A percentile compares a stretch with the other conserved stretches of the same genome.
Conservation (phyloP, 2,113 vertebrate genomes). For the Nannobrachium achirus region DNA sequence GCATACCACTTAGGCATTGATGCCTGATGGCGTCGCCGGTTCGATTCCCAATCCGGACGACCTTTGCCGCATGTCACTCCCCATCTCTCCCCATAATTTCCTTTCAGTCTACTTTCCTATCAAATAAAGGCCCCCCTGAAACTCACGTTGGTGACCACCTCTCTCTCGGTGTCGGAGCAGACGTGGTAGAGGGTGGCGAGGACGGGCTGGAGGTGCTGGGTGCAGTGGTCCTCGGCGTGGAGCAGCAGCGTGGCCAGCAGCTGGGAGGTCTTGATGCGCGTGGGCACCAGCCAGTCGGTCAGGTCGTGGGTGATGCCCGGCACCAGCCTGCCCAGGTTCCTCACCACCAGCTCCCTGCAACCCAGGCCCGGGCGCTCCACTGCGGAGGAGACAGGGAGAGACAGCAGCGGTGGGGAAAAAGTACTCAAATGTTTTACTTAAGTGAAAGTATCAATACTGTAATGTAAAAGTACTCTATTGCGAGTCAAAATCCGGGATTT, state of each 20-base stretch:
- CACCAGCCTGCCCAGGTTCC: conserved; percentile 89
- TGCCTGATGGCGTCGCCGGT: too few relatives aligned
- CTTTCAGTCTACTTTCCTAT: too few relatives aligned
- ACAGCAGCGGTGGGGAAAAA: neutral
- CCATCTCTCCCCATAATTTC: too few relatives aligned
- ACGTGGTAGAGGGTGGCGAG: conserved; percentile 84
- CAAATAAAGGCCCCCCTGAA: neutral
- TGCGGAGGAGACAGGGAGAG: conserved; percentile 45
- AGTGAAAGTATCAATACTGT: too few relatives aligned
- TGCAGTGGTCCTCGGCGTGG: conserved; percentile 90
- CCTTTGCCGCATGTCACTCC: too few relatives aligned
- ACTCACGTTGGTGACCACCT: conserved; percentile 87
- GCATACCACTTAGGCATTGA: too few relatives aligned
- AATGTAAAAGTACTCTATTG: too few relatives aligned
- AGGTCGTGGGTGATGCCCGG: conserved; percentile 87
- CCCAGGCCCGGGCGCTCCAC: conserved; percentile 87
- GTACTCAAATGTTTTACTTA: too few relatives aligned
- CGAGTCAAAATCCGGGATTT: too few relatives aligned
- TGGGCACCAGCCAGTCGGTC: conserved; percentile 89
- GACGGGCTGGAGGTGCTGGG: conserved; percentile 89
- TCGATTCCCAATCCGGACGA: too few relatives aligned
- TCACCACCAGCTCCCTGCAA: conserved; percentile 91
- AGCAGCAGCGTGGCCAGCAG: conserved; percentile 85
- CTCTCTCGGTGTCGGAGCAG: conserved; percentile 81
- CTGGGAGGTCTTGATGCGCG: conserved; percentile 87